phyloP scores from a whole-genome alignment of 2,113 vertebrate genomes.

The Mellivora capensis region DNA sequence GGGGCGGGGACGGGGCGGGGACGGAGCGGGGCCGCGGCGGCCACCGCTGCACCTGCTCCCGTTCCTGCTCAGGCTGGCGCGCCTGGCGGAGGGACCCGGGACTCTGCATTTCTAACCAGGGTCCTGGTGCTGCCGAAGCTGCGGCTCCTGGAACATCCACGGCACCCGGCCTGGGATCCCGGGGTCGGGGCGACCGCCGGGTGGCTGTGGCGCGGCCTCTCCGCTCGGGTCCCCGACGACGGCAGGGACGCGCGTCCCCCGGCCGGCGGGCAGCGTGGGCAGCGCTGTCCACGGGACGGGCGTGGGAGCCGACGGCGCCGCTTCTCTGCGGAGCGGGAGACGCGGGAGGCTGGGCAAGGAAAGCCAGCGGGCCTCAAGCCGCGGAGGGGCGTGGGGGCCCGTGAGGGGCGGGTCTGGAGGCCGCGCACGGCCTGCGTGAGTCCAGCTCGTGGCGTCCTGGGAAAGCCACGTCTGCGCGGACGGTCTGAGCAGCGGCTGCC shows the following conservation, averaged over 20 bases:
- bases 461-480: accelerated
- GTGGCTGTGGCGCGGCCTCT: accelerated
- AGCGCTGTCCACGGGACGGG: no score
- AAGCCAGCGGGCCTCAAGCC: accelerated
- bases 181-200: accelerated
- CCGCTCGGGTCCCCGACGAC: accelerated
- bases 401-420: accelerated
- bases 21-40: accelerated
- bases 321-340: not conserved
- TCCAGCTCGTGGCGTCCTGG: not conserved
- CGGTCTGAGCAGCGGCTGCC: accelerated
- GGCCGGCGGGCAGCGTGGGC: accelerated
- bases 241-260: accelerated
- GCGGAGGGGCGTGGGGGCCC: accelerated
- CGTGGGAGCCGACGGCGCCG: accelerated
- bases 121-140: no score
- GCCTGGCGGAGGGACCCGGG: accelerated
- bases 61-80: accelerated
- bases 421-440: accelerated
- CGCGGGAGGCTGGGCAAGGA: accelerated
- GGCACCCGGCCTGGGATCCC: no score
- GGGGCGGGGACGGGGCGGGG: not conserved
- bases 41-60: accelerated
- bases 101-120: not conserved
- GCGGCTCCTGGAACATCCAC: not conserved